A percentile compares a stretch with the other conserved stretches of the same genome.
These are phyloP conservation scores for Plestiodon gilberti DNA, from an alignment of 2,113 vertebrate genomes.

Conservation along the genomic window DNA sequence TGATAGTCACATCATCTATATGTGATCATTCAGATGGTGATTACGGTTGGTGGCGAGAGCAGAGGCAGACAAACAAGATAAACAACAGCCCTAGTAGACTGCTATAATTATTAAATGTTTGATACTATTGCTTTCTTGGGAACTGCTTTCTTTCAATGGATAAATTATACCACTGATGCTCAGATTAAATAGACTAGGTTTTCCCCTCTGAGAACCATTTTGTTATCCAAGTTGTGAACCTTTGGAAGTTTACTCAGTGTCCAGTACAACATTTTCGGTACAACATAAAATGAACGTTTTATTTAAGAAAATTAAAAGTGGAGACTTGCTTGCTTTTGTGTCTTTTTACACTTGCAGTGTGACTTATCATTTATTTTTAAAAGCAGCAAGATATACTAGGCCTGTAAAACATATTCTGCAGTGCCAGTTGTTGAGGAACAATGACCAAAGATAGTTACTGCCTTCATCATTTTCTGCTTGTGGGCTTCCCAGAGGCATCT, in stretches of 20 bases:
- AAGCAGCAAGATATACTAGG: background rate
- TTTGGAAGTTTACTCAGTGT: slow-evolving; percentile 21
- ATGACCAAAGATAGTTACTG: no score
- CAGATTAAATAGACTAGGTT: slow-evolving; percentile 14
- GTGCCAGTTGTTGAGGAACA: no score
- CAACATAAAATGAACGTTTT: slow-evolving; percentile 23
- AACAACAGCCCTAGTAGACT: background rate
- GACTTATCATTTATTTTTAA: accelerated
- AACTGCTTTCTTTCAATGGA: background rate
- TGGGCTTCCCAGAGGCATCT: no score
- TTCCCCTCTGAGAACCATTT: slow-evolving; percentile 26
- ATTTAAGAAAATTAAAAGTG: slow-evolving; percentile 14
- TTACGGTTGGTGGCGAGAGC: slow-evolving; percentile 29
- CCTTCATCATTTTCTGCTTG: no score
- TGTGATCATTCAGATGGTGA: slow-evolving; percentile 17
- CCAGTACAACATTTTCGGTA: background rate
- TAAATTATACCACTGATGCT: background rate
- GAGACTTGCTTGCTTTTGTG: background rate
- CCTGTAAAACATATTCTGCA: background rate
- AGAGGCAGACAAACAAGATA: slow-evolving; percentile 26
- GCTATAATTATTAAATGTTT: slow-evolving; percentile 33
- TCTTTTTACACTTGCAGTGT: background rate
- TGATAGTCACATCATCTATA: slow-evolving; percentile 15
- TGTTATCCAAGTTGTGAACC: background rate
- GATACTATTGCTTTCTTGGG: background rate